Evolutionary conservation across 2,888 invertebrate genomes (phyloP).

Genomic region (Scaptomyza flava): DNA sequence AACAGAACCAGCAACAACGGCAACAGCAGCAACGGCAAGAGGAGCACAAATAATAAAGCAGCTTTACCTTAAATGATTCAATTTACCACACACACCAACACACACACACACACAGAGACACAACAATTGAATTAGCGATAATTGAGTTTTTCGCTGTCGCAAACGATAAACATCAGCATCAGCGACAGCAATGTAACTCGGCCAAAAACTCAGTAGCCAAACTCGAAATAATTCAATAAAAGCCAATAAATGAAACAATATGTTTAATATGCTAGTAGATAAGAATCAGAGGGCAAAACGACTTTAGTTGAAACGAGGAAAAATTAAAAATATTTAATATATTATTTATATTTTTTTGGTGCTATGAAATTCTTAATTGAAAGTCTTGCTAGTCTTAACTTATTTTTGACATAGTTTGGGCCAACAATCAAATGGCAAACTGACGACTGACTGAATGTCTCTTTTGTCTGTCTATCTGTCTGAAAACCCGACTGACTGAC

Average conservation of each 20-base stretch:
- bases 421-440: constrained; percentile 16
- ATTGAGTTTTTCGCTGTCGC: constrained; percentile 62
- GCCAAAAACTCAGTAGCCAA: constrained; percentile 38
- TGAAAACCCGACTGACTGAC: constrained; percentile 9
- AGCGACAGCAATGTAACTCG: constrained; percentile 19
- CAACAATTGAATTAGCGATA: constrained; percentile 61
- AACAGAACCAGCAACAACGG: neutral
- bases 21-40: neutral
- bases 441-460: constrained; percentile 18
- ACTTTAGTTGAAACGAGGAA: neutral
- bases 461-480: constrained; percentile 8
- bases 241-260: constrained; percentile 57
- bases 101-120: constrained; percentile 8
- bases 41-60: constrained; percentile 54
- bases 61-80: constrained; percentile 63
- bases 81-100: constrained; percentile 47
- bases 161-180: constrained; percentile 53
- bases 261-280: constrained; percentile 34
- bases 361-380: neutral
- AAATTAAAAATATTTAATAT: neutral
- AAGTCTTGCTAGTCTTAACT: neutral
- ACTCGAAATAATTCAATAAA: constrained; percentile 59
- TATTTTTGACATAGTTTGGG: neutral
- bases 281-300: neutral
- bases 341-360: too few species aligned